Evolutionary conservation across 1,140 invertebrate genomes (phyloP).

Genomic region (Lepidurus couesii): DNA sequence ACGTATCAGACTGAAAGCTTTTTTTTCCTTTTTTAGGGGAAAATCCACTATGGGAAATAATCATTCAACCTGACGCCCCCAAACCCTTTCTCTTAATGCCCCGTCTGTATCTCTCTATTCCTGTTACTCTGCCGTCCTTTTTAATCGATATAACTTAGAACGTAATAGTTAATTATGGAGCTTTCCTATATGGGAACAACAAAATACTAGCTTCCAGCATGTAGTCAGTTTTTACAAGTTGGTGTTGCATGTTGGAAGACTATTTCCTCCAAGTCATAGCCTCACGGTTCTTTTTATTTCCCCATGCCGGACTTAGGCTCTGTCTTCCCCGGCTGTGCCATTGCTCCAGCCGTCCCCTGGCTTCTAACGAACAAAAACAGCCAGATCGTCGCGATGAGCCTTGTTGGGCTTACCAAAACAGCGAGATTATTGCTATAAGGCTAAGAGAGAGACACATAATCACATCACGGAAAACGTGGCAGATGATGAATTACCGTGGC

Average conservation of each 20-base stretch:
- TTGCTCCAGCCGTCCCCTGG: too few relatives aligned
- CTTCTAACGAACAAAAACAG: too few relatives aligned
- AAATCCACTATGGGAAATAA: neutral
- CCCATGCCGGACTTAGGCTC: too few relatives aligned
- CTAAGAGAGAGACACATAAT: neutral
- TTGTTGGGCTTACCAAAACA: neutral
- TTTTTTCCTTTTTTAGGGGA: neutral
- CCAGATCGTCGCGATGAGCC: neutral
- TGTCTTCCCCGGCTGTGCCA: too few relatives aligned
- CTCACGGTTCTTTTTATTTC: neutral
- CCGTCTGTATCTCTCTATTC: neutral
- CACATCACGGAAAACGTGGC: neutral
- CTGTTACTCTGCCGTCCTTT: neutral
- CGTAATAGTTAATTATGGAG: neutral
- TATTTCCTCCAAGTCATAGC: neutral
- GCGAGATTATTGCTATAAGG: neutral
- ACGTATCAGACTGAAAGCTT: neutral
- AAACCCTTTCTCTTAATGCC: too few relatives aligned
- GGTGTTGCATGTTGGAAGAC: neutral
- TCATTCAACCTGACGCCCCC: neutral
- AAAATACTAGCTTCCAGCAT: neutral
- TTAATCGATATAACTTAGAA: neutral
- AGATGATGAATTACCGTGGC: neutral
- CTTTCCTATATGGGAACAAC: neutral
- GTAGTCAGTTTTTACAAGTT: neutral